Evolutionary conservation across 2,113 vertebrate species (phyloP).

Genomic region (Rana temporaria): DNA sequence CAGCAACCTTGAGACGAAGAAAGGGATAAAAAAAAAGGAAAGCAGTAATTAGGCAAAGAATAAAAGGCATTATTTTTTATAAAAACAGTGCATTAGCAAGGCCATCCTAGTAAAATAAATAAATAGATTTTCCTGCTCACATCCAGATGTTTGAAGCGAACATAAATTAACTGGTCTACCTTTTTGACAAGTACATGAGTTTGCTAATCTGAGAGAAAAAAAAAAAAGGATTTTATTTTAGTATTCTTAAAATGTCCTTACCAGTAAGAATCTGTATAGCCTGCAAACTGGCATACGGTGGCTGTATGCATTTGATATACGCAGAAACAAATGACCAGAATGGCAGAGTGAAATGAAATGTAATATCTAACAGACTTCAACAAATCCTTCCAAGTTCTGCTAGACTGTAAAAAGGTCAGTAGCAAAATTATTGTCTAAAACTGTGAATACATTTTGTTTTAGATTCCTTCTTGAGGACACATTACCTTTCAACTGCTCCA

Average conservation of each 20-base stretch:
- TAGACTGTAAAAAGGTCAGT: slow-evolving; percentile 37
- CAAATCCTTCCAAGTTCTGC: slow-evolving; percentile 21
- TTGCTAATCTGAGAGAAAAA: too few relatives aligned
- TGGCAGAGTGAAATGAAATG: slow-evolving; percentile 32
- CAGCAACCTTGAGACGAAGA: too few relatives aligned
- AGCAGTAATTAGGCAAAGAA: too few relatives aligned
- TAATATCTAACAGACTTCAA: slow-evolving; percentile 1
- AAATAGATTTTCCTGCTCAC: too few relatives aligned
- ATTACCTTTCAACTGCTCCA: slow-evolving; percentile 26
- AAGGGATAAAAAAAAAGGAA: too few relatives aligned
- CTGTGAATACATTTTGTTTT: slow-evolving; percentile 46
- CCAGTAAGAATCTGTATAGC: not conserved
- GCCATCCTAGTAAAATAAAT: too few relatives aligned
- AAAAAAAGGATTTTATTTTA: too few relatives aligned
- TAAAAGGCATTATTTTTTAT: too few relatives aligned
- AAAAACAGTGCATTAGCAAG: too few relatives aligned
- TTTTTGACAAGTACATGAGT: too few relatives aligned
- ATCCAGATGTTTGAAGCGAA: too few relatives aligned
- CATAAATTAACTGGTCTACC: too few relatives aligned
- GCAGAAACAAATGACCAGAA: slow-evolving; percentile 14
- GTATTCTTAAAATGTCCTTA: not conserved
- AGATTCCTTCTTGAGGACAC: slow-evolving; percentile 29
- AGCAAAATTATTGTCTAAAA: slow-evolving; percentile 36
- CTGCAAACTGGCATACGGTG: not conserved
- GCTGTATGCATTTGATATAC: slow-evolving; percentile 15